These are phyloP conservation scores for Drosophila falleni DNA, from an alignment of 2,888 invertebrate species.

Conservation along the genomic window DNA sequence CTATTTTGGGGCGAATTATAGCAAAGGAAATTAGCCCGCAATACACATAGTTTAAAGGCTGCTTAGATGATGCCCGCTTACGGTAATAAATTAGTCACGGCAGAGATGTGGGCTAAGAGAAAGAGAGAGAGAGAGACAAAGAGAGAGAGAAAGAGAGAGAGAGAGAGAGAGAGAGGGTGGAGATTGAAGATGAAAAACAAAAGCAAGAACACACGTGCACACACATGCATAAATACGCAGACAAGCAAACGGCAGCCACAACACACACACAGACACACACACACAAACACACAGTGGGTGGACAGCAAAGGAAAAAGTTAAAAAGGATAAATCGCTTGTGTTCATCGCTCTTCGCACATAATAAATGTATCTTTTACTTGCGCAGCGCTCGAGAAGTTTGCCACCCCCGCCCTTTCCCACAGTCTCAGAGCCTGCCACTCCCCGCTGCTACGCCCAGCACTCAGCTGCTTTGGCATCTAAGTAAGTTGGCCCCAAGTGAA, in stretches of 20 bases:
- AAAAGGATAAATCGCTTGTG: slow-evolving; percentile 84
- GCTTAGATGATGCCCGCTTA: slow-evolving; percentile 73
- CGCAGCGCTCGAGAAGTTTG: slow-evolving; percentile 67
- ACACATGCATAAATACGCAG: slow-evolving; percentile 15
- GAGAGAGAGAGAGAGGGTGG: background rate
- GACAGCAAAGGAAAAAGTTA: slow-evolving; percentile 76
- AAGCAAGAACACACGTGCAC: slow-evolving; percentile 33
- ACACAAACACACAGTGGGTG: slow-evolving; percentile 44
- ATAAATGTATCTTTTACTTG: slow-evolving; percentile 83
- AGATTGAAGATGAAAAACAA: slow-evolving; percentile 30
- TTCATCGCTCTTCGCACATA: slow-evolving; percentile 83
- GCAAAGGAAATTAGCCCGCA: slow-evolving; percentile 46
- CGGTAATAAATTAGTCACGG: slow-evolving; percentile 76
- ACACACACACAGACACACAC: slow-evolving; percentile 20
- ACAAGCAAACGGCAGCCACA: slow-evolving; percentile 38
- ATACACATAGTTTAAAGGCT: slow-evolving; percentile 57
- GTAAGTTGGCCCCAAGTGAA: slow-evolving; percentile 69
- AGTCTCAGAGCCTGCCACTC: background rate
- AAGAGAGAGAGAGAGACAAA: background rate
- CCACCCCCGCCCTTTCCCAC: slow-evolving; percentile 2
- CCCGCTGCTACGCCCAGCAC: background rate
- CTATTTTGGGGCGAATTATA: slow-evolving; percentile 24
- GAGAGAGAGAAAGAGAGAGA: background rate
- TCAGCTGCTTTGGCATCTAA: slow-evolving; percentile 44
- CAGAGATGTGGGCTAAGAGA: slow-evolving; percentile 62